Conservation (phyloP, 2,888 invertebrate species). For the Sminthurides aquaticus region DNA sequence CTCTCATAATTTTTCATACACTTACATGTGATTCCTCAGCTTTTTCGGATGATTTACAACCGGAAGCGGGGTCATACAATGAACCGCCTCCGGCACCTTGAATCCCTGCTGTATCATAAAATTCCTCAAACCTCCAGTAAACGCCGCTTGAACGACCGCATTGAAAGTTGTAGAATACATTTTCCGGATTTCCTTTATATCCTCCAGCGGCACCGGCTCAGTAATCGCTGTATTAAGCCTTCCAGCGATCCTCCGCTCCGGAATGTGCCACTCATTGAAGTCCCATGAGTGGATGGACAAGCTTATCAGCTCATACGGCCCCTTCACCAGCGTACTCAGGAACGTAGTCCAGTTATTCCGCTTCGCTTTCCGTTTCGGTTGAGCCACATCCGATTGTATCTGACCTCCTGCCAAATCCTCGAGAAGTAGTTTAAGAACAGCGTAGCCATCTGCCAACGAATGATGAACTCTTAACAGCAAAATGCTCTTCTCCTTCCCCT, state of each 20-base stretch:
- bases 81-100: slow-evolving; percentile 19
- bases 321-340: background rate
- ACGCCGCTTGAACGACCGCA: slow-evolving; percentile 20
- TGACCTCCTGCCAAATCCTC: slow-evolving; percentile 12
- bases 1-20: background rate
- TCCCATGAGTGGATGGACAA: slow-evolving; percentile 20
- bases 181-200: slow-evolving; percentile 24
- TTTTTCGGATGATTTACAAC: slow-evolving; percentile 23
- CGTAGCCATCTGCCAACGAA: slow-evolving; percentile 19
- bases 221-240: slow-evolving; percentile 16
- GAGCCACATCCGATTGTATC: background rate
- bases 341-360: background rate
- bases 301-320: slow-evolving; percentile 14
- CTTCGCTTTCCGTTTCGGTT: background rate
- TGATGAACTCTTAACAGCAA: slow-evolving; percentile 17
- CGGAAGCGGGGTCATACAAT: slow-evolving; percentile 23
- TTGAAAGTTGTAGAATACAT: slow-evolving; percentile 17
- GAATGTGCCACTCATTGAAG: slow-evolving; percentile 24
- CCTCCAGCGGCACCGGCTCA: slow-evolving; percentile 10
- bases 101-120: slow-evolving; percentile 21
- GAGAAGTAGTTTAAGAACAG: slow-evolving; percentile 16
- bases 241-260: slow-evolving; percentile 10
- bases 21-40: slow-evolving; percentile 29
- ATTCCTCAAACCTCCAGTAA: slow-evolving; percentile 23
- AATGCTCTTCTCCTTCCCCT: slow-evolving; percentile 6